Base-by-base conservation (phyloP, 2,797 vertebrate species). In the Brachymystax lenok region DNA sequence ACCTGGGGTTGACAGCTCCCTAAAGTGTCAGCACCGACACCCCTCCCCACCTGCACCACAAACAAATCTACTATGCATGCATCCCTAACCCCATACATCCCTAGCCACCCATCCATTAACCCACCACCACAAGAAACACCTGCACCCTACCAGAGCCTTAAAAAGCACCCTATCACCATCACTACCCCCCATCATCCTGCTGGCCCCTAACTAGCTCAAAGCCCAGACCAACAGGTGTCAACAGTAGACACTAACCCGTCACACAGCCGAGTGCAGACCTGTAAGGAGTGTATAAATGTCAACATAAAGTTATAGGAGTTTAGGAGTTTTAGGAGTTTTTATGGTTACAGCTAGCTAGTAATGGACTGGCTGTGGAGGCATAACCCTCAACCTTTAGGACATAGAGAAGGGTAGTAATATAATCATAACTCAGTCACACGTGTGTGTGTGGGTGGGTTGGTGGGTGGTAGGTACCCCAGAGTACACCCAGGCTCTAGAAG, bases 401-500 rank as follows among this genome's bases (percentile, higher is more conserved):
- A 59, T 59, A 8, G 56, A 21, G 19, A 19, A 59, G 56, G 56
- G 19, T 19, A 21, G 5, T 59, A 59, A 19, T 59, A 19, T 59
- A 19, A 19, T 21, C 56, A 5, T 8, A 4, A 6, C 56, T 6
- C 17, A 59, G 6, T 19, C 56, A 21, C 17, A 59, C 17, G 8
- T 10, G 8, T 40, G 40, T 40, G 1, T 40, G 33, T 33, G 33
- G 5, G 71, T 54, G 24, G 56, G 69, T 71, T 24, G 52, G n/a
- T 71, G 69, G 46, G 27, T 50, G 33, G 59, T 63, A 79, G 84
- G 77, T 54, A 75, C 35, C 76, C n/a, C 75, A 93, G 93, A 84
- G 73, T 88, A 91, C 64, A 77, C 83, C 68, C 75, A 84, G 24
- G 92, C 86, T 24, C 81, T 95, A 40, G 90, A 94, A 87, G 86